Conservation (phyloP, 2,888 invertebrate genomes). For the Eupithecia dodoneata region DNA sequence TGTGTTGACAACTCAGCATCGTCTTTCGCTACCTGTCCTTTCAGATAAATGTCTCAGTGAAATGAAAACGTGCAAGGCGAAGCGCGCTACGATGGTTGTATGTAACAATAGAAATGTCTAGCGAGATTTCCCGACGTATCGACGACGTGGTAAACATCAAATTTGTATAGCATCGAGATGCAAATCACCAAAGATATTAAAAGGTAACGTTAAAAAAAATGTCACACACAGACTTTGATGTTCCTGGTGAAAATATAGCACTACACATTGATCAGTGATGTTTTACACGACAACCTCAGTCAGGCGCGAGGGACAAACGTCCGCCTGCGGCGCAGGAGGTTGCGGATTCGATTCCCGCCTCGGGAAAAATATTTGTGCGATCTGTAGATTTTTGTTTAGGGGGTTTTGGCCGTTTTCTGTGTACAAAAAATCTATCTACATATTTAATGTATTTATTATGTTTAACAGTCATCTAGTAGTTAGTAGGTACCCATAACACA, state of each 20-base stretch:
- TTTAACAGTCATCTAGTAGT: too few species aligned
- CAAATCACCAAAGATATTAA: background rate
- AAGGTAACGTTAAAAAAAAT: background rate
- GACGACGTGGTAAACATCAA: background rate
- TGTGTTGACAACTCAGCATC: slow-evolving; percentile 53
- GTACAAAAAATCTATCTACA: too few species aligned
- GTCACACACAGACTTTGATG: background rate
- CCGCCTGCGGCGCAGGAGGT: too few species aligned
- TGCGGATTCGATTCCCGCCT: too few species aligned
- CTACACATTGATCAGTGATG: background rate
- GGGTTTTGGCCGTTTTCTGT: too few species aligned
- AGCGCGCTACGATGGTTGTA: background rate
- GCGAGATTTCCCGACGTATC: background rate
- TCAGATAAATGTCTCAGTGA: background rate
- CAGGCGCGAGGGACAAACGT: too few species aligned
- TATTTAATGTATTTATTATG: too few species aligned
- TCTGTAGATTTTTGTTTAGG: too few species aligned
- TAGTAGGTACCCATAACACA: too few species aligned
- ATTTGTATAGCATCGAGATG: background rate
- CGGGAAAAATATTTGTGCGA: too few species aligned
- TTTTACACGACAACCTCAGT: too few species aligned
- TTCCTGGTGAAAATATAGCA: background rate
- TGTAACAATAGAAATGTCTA: background rate
- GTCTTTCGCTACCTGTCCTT: slow-evolving; percentile 29
- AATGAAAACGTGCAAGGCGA: background rate